Percentiles rank a stretch among this genome's conserved stretches.
Conservation (phyloP, 1,140 invertebrate species). For the Zaprionus taronus region DNA sequence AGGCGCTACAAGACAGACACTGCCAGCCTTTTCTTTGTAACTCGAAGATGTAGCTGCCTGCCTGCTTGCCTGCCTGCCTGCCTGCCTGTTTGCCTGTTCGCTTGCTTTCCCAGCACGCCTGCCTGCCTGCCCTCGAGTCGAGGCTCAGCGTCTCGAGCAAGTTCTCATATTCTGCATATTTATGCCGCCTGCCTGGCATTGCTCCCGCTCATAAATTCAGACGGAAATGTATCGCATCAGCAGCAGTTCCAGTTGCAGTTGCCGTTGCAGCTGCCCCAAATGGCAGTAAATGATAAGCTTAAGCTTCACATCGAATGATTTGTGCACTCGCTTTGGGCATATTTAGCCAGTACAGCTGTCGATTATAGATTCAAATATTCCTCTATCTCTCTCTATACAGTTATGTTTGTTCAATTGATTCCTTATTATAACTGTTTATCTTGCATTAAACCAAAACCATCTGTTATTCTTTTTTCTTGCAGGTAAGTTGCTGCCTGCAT, state of each 20-base stretch:
- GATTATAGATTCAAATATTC: not conserved
- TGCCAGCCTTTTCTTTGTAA: constrained; percentile 14
- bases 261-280: not conserved
- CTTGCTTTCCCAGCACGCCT: not conserved
- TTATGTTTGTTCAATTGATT: constrained; percentile 10
- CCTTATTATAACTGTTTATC: constrained; percentile 33
- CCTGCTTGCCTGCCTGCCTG: not conserved
- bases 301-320: constrained; percentile 45
- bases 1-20: constrained; percentile 8
- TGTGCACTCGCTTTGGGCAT: constrained; percentile 27
- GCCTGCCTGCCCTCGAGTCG: not conserved
- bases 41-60: constrained; percentile 4
- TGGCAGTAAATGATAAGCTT: constrained; percentile 37
- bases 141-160: not conserved
- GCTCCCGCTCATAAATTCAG: constrained; percentile 39
- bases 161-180: constrained; percentile 53
- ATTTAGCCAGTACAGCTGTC: not conserved
- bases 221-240: constrained; percentile 35
- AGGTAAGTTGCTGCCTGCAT: constrained; percentile 52
- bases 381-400: not conserved
- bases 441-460: not conserved
- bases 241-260: constrained; percentile 17
- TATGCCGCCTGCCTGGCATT: constrained; percentile 31
- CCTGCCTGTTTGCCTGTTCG: not conserved
- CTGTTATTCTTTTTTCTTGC: constrained; percentile 24